Evolutionary conservation across 2,113 vertebrate genomes (phyloP).

Genomic region (Oryzias woworae): DNA sequence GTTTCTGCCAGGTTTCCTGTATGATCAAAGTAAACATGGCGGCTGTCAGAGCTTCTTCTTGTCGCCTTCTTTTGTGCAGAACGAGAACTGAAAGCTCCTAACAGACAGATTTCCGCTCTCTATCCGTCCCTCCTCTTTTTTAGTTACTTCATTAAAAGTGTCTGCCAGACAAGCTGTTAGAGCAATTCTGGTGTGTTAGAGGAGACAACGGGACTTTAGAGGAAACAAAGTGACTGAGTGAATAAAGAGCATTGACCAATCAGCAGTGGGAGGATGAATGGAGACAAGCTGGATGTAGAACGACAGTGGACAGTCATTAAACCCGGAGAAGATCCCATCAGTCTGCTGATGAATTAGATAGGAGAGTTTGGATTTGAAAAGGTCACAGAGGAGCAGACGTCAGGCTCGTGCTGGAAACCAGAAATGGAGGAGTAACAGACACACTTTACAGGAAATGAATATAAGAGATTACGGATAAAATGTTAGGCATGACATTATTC

Average conservation of each 20-base stretch:
- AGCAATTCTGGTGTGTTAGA: conserved; percentile 36
- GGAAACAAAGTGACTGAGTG: conserved; percentile 8
- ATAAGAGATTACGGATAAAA: conserved; percentile 4
- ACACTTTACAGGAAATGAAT: conserved; percentile 5
- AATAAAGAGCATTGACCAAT: not conserved
- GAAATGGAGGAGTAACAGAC: not conserved
- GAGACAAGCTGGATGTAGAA: not conserved
- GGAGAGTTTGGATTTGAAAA: conserved; percentile 33
- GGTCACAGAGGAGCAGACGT: conserved; percentile 18
- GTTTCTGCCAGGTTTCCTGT: conserved; percentile 9
- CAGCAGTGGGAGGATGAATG: not conserved
- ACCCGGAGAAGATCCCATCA: not conserved
- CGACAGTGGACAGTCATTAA: not conserved
- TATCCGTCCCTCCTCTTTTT: conserved; percentile 18
- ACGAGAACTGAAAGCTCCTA: conserved; percentile 1
- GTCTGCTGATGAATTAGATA: conserved; percentile 16
- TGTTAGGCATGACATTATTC: not conserved
- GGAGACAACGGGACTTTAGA: conserved; percentile 21
- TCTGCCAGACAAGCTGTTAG: conserved; percentile 47
- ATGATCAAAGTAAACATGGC: conserved; percentile 12
- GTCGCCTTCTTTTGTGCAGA: conserved; percentile 8
- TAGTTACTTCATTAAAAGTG: conserved; percentile 24
- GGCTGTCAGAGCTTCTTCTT: not conserved
- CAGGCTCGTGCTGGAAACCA: not conserved
- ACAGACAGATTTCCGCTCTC: conserved; percentile 25